Conservation (phyloP, 2,888 invertebrate species). For the Cylindroiulus punctatus region DNA sequence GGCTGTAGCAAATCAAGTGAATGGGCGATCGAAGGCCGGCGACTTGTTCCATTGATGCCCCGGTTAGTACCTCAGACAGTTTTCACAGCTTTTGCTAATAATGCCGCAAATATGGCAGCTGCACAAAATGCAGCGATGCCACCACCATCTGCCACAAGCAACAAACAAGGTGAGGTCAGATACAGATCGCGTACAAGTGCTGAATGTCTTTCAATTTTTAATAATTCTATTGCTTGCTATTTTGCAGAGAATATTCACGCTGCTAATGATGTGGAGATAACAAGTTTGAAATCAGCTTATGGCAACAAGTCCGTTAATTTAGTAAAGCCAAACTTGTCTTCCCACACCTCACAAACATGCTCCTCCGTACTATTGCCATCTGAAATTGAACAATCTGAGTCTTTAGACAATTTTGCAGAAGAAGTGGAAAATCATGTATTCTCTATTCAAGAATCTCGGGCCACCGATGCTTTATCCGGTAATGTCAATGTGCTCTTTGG, state of each 20-base stretch:
- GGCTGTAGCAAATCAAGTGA: slow-evolving; percentile 72
- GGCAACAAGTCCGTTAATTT: background rate
- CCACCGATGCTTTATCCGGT: background rate
- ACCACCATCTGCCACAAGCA: slow-evolving; percentile 58
- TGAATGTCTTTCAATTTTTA: no score
- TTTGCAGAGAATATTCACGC: background rate
- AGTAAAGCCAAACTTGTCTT: background rate
- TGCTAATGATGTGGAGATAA: background rate
- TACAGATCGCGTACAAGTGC: background rate
- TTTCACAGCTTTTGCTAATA: slow-evolving; percentile 84
- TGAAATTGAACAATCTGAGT: background rate
- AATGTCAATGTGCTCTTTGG: background rate
- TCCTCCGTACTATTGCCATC: background rate
- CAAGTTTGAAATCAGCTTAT: background rate
- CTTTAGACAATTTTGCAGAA: background rate
- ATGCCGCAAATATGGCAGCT: slow-evolving; percentile 75
- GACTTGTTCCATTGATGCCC: slow-evolving; percentile 83
- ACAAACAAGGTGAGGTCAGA: background rate
- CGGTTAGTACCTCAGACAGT: slow-evolving; percentile 86
- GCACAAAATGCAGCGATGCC: slow-evolving; percentile 74
- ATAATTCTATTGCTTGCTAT: background rate
- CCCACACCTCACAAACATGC: background rate
- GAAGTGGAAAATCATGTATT: background rate
- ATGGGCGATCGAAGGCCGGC: slow-evolving; percentile 89
- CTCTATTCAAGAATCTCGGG: background rate